A percentile compares a stretch with the other conserved stretches of the same genome.
Conservation (phyloP, 2,888 invertebrate species). For the Brachynemurus nebulosus region DNA sequence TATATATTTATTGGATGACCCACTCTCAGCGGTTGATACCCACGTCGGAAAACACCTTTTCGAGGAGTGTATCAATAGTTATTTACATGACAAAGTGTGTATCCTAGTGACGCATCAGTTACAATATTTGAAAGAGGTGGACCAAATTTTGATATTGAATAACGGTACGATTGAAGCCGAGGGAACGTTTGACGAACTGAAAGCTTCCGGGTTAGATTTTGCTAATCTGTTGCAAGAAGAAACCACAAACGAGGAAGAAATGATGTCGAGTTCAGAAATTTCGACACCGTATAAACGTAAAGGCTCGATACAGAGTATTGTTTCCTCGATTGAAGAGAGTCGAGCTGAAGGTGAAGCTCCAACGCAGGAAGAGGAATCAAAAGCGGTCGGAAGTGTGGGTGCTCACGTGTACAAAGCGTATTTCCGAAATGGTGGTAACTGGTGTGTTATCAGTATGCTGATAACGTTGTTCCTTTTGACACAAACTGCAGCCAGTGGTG, state of each 20-base stretch:
- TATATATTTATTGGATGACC: constrained; percentile 82
- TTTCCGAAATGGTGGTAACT: constrained; percentile 55
- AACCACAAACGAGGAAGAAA: constrained; percentile 28
- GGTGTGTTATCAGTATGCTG: constrained; percentile 42
- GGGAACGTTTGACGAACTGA: constrained; percentile 56
- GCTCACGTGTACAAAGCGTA: constrained; percentile 48
- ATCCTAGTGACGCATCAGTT: constrained; percentile 67
- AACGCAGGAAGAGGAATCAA: constrained; percentile 38
- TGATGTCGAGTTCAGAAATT: constrained; percentile 25
- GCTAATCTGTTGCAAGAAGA: constrained; percentile 49
- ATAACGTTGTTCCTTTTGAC: constrained; percentile 47
- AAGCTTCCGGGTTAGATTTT: constrained; percentile 62
- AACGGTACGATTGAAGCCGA: constrained; percentile 45
- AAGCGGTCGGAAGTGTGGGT: constrained; percentile 40
- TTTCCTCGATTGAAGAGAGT: constrained; percentile 30
- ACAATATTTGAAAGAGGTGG: constrained; percentile 48
- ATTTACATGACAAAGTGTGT: constrained; percentile 53
- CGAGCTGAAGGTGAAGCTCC: constrained; percentile 29
- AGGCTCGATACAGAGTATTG: constrained; percentile 42
- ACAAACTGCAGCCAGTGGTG: constrained; percentile 55
- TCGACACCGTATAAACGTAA: constrained; percentile 26
- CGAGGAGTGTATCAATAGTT: constrained; percentile 57
- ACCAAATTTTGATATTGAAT: constrained; percentile 43
- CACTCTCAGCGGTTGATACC: constrained; percentile 84
- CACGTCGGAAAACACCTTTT: constrained; percentile 82